Base-by-base conservation (phyloP, 2,113 vertebrate species). In the Bubo bubo region DNA sequence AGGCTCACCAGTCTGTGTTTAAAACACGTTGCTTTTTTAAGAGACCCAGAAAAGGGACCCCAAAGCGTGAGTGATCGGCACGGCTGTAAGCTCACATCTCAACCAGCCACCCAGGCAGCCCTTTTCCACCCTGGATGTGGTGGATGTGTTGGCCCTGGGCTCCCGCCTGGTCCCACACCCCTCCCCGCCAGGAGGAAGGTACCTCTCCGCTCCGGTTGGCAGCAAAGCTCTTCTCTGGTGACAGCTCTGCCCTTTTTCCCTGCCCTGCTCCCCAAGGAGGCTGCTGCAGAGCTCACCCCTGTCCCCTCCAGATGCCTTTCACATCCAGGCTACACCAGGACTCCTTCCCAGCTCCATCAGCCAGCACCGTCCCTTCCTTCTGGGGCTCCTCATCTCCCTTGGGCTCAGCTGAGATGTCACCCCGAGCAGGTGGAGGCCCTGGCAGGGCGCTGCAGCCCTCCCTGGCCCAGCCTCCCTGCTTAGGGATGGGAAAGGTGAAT, bases 111-210 rank as follows among this genome's bases (percentile, higher is more conserved):
- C 14, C 58, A 9, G 27, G 28, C 30, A 41, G 47, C 75, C 26
- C 28, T 41, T 43, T 8, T 28, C 52, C 64, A 24, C 0, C 21
- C 49, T 32, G 71, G 37, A 2, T 28, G 30, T 4, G 16, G 17
- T 80, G 39, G n/a, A 10, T 24, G 32, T 30, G 32, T 10, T 39
- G 34, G 32, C 8, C 52, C 26, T 9, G 37, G 19, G n/a, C 15
- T 47, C 49, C 22, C 1, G 0, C 0, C 8, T 7, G 10, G 32
- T 35, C 35, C 56, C 52, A 27, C 24, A 23, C 5, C 4, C 28
- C 24, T 6, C 52, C 26, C 22, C 6, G 34, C 27, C 35, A 13
- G 0, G 0, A 41, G 47, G 21, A 82, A 60, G 39, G 19, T 10
- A 3, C 21, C 68, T 22, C 30, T 37, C 14, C 17, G 45, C 66